These are phyloP conservation scores for Riparia riparia DNA, from an alignment of 2,113 vertebrate genomes.

Conservation along the genomic window DNA sequence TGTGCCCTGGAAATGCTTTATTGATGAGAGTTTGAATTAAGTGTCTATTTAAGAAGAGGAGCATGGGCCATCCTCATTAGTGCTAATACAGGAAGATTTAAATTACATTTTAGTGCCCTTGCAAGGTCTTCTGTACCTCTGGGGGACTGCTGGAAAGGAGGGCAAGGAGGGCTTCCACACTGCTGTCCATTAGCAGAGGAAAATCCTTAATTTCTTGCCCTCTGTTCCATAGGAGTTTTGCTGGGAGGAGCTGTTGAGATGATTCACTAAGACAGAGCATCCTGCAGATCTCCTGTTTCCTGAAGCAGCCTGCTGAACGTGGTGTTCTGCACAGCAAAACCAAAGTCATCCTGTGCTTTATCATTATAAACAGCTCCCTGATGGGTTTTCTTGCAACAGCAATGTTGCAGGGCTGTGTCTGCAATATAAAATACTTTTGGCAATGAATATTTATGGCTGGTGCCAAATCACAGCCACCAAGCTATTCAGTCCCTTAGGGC, in stretches of 20 bases:
- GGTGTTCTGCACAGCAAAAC: not conserved
- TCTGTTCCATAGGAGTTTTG: not conserved
- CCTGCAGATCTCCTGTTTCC: not conserved
- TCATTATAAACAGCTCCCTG: not conserved
- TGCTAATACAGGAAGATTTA: constrained; percentile 31
- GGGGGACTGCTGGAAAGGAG: constrained; percentile 23
- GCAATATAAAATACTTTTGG: not conserved
- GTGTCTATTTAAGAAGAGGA: constrained; percentile 1
- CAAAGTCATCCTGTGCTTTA: not conserved
- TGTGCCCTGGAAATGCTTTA: constrained; percentile 22
- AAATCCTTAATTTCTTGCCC: constrained; percentile 30
- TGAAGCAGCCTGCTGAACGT: not conserved
- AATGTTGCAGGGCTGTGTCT: not conserved
- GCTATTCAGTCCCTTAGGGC: not conserved
- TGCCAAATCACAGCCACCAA: not conserved
- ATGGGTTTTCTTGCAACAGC: not conserved
- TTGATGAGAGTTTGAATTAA: constrained; percentile 42
- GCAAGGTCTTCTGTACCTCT: constrained; percentile 27
- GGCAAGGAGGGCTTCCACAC: not conserved
- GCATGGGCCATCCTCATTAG: constrained; percentile 45
- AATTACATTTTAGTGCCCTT: constrained; percentile 33
- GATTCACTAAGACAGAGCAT: not conserved
- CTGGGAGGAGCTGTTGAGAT: not conserved
- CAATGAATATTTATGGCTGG: not conserved
- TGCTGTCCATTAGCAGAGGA: constrained; percentile 14